These are phyloP conservation scores for Sphaerophoria rueppellii DNA, from an alignment of 2,888 invertebrate genomes.

Conservation along the genomic window DNA sequence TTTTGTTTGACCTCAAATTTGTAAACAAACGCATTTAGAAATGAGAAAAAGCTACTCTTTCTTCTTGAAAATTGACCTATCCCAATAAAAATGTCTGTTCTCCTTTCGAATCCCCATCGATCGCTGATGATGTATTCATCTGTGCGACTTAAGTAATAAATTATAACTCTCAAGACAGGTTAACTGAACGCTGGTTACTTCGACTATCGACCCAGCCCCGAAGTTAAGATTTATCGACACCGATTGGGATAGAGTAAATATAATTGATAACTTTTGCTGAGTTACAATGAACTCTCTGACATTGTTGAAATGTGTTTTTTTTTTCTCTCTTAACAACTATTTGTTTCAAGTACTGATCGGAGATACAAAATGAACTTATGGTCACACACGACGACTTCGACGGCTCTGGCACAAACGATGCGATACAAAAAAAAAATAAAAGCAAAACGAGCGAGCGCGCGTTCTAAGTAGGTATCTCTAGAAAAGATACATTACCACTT, in stretches of 20 bases:
- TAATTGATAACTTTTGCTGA: slow-evolving; percentile 52
- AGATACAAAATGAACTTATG: slow-evolving; percentile 66
- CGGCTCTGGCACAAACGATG: slow-evolving; percentile 10
- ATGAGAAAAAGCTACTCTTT: neutral
- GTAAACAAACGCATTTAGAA: slow-evolving; percentile 13
- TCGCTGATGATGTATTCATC: slow-evolving; percentile 33
- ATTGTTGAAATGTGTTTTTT: slow-evolving; percentile 43
- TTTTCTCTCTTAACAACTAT: slow-evolving; percentile 2
- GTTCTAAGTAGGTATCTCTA: slow-evolving; percentile 30
- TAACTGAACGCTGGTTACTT: slow-evolving; percentile 34
- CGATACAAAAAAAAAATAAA: slow-evolving; percentile 25
- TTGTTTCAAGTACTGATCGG: slow-evolving; percentile 60
- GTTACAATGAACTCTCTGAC: slow-evolving; percentile 67
- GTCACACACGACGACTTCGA: slow-evolving; percentile 54
- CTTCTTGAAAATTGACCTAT: slow-evolving; percentile 26
- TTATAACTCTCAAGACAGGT: slow-evolving; percentile 37
- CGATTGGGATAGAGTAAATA: slow-evolving; percentile 56
- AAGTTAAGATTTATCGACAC: slow-evolving; percentile 64
- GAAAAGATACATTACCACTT: slow-evolving; percentile 51
- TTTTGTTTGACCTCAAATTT: neutral
- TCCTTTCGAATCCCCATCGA: neutral
- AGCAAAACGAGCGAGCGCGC: slow-evolving; percentile 11
- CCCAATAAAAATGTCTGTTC: neutral
- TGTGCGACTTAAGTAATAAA: slow-evolving; percentile 47
- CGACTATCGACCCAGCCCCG: neutral